Evolutionary conservation across 1,140 invertebrate genomes (phyloP), one percentile per base, ranked within the genome.

Genomic region (Pseudomyrmex sp.): DNA sequence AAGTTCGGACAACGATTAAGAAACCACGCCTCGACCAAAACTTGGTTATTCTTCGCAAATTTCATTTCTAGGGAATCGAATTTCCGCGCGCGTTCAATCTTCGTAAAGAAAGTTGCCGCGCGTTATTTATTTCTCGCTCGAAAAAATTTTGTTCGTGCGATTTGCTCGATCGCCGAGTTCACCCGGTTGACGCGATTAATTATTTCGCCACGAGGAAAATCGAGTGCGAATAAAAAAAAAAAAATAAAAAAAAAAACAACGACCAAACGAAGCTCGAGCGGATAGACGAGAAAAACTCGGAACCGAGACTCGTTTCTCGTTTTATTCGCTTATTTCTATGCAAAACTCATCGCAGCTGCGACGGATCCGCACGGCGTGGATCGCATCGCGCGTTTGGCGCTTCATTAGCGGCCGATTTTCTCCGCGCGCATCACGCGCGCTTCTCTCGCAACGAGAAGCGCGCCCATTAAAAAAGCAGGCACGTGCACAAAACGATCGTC

Each of bases 401-500:
- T 80, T 80, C 54, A 59, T 80, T 80, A 80, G 35, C 54, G 54
- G 10, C 44, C 54, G 75, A 68, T 58, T 77, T 77, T 2, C 61
- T 44, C 12, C 26, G 76, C 58, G 15, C 23, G 13, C 65, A n/a
- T 23, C 50, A 12, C 10, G 44, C 65, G 35, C 2, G 65, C 65
- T 69, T 26, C 44, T 35, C 35, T 35, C 5, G 35, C 35, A 15
- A 58, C 54, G 76, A 79, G 76, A 80, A 59, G 18, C 15, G 76
- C 66, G 20, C 46, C 52, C 35, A 35, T 52, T 52, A 50, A 35
- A 35, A 35, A 35, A 50, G 20, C 46, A 26, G 35, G 18, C 65
- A 79, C 65, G 75, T 79, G 75, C 69, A 79, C 65, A 72, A 72
- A 80, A 80, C 56, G 76, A 46, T 80, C 20, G 54, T 0, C 23